Conservation (phyloP, 1,140 invertebrate genomes). For the Chymomyza costata region DNA sequence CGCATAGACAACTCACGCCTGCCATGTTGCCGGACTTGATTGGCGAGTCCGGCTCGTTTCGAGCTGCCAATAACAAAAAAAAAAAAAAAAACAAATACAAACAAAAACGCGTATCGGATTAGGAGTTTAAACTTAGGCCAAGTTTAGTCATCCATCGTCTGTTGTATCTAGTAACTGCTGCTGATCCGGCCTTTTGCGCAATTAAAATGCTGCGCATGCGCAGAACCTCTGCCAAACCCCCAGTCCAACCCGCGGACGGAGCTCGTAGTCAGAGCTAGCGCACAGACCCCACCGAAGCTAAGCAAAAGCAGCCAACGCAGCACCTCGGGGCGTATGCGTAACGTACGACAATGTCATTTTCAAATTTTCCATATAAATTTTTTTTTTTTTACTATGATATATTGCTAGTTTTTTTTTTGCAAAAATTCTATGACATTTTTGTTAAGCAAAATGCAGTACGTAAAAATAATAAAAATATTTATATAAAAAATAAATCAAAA, state of each 20-base stretch:
- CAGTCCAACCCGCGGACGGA: too few species aligned
- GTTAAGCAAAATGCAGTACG: slow-evolving; percentile 19
- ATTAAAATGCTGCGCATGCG: slow-evolving; percentile 7
- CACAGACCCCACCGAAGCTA: slow-evolving; percentile 28
- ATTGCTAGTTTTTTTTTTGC: slow-evolving; percentile 71
- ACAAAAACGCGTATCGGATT: slow-evolving; percentile 33
- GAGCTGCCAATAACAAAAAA: too few species aligned
- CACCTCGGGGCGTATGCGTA: slow-evolving; percentile 67
- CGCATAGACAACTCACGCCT: slow-evolving; percentile 24
- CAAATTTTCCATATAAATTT: slow-evolving; percentile 30
- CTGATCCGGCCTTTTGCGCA: background rate
- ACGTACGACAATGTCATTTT: slow-evolving; percentile 48
- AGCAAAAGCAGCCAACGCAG: slow-evolving; percentile 26
- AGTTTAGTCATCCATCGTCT: too few species aligned
- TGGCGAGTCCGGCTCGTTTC: slow-evolving; percentile 23
- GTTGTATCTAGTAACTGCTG: background rate
- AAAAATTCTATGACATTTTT: slow-evolving; percentile 71
- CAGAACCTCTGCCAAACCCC: too few species aligned
- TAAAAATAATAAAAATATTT: slow-evolving; percentile 24
- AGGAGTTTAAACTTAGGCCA: slow-evolving; percentile 45
- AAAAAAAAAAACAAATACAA: slow-evolving; percentile 2
- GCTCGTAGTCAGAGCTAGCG: too few species aligned
- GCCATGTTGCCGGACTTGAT: slow-evolving; percentile 29
- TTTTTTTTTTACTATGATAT: slow-evolving; percentile 49
- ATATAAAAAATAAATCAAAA: slow-evolving; percentile 13